Percentiles rank a stretch among this genome's conserved stretches.
Evolutionary conservation across 2,797 vertebrate species (phyloP).

Genomic region (Euphonia xanthogaster): DNA sequence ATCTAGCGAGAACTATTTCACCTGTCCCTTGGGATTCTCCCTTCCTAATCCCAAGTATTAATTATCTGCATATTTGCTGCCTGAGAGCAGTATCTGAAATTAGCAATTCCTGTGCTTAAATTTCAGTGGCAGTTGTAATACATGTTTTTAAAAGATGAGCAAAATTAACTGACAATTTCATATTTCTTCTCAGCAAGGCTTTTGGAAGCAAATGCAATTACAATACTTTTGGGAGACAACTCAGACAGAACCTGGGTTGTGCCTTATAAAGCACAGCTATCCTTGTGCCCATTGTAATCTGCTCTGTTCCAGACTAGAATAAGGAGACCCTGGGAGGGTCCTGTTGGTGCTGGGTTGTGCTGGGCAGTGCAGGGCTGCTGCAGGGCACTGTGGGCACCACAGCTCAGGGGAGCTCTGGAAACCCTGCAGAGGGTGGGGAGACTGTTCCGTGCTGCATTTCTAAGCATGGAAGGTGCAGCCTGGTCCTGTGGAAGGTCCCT

Average conservation of each 20-base stretch:
- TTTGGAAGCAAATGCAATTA: background rate
- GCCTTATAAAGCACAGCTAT: background rate
- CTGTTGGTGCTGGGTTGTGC: rapidly evolving
- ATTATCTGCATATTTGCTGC: slow-evolving; percentile 15
- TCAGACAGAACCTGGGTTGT: background rate
- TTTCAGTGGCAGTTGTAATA: background rate
- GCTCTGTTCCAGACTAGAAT: background rate
- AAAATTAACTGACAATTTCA: background rate
- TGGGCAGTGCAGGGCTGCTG: background rate
- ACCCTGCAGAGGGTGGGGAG: background rate
- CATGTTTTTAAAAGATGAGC: background rate
- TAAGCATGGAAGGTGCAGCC: background rate
- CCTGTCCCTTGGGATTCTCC: background rate
- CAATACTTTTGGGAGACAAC: background rate
- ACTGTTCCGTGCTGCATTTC: rapidly evolving
- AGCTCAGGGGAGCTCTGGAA: background rate
- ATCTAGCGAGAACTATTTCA: background rate
- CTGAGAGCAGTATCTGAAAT: background rate
- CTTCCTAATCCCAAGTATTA: background rate
- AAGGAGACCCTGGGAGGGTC: background rate
- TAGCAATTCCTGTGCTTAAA: background rate
- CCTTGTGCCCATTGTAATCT: background rate
- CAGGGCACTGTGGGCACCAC: background rate
- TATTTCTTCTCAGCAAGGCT: background rate
- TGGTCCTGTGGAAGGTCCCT: background rate